Conservation (phyloP, 1,140 invertebrate genomes). For the Phymastichus coffea region DNA sequence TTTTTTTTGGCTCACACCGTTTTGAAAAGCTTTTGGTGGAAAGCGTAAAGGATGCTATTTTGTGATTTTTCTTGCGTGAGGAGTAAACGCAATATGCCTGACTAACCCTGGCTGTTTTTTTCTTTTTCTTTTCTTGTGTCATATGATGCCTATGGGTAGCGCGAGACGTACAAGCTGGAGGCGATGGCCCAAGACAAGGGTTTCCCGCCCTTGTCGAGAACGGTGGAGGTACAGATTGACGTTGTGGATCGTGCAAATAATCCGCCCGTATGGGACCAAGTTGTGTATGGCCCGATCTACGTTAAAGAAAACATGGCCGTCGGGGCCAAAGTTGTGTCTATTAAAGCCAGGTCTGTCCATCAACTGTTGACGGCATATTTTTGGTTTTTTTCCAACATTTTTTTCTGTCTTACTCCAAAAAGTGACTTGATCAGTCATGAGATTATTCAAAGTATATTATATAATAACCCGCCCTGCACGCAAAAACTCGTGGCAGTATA, state of each 20-base stretch:
- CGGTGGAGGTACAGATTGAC: constrained; percentile 95
- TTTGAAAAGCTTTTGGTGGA: not conserved
- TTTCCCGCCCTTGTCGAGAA: constrained; percentile 86
- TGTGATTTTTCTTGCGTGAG: not conserved
- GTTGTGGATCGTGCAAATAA: constrained; percentile 96
- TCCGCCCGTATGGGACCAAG: constrained; percentile 94
- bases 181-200: constrained; percentile 96
- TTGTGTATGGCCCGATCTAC: constrained; percentile 93
- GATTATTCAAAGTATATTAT: not conserved
- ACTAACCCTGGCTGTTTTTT: constrained; percentile 65
- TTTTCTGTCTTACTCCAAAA: not conserved
- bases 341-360: constrained; percentile 96
- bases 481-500: constrained; percentile 56
- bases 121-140: constrained; percentile 66
- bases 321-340: constrained; percentile 92
- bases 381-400: constrained; percentile 26
- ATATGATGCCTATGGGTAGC: constrained; percentile 63
- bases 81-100: constrained; percentile 26
- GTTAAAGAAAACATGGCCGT: constrained; percentile 96
- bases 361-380: constrained; percentile 50
- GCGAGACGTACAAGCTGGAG: constrained; percentile 95
- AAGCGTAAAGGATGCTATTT: too few relatives aligned
- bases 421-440: not conserved
- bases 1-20: not conserved
- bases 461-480: constrained; percentile 50